These are phyloP conservation scores for Philereme vetulata DNA, from an alignment of 2,888 invertebrate genomes.

Conservation along the genomic window DNA sequence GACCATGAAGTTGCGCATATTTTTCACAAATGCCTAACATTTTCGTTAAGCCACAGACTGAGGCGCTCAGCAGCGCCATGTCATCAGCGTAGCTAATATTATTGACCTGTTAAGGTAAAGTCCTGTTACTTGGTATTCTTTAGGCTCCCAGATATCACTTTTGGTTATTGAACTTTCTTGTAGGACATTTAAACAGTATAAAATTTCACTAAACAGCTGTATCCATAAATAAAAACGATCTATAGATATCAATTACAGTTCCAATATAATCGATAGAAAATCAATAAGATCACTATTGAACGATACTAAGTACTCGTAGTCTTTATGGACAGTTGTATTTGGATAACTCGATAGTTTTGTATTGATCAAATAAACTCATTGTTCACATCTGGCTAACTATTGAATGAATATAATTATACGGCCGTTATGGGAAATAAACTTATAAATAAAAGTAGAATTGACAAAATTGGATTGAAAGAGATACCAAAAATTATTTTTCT, in stretches of 20 bases:
- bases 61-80: no score
- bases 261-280: conserved; percentile 41
- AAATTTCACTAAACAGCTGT: conserved; percentile 18
- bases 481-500: no score
- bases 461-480: no score
- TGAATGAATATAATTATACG: background rate
- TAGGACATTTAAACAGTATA: conserved; percentile 3
- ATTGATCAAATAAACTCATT: background rate
- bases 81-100: no score
- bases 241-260: conserved; percentile 7
- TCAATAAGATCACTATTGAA: conserved; percentile 38
- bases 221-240: background rate
- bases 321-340: conserved; percentile 15
- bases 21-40: no score
- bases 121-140: no score
- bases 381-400: conserved; percentile 17
- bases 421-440: background rate
- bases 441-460: no score
- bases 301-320: no score
- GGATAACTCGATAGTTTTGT: background rate
- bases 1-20: no score
- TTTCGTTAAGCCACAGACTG: no score
- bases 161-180: conserved; percentile 6
- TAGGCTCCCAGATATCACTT: no score
- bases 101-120: no score